Percentiles rank a stretch among this genome's conserved stretches.
These are phyloP conservation scores for Phyllotreta striolata DNA, from an alignment of 2,888 invertebrate species.

Conservation along the genomic window DNA sequence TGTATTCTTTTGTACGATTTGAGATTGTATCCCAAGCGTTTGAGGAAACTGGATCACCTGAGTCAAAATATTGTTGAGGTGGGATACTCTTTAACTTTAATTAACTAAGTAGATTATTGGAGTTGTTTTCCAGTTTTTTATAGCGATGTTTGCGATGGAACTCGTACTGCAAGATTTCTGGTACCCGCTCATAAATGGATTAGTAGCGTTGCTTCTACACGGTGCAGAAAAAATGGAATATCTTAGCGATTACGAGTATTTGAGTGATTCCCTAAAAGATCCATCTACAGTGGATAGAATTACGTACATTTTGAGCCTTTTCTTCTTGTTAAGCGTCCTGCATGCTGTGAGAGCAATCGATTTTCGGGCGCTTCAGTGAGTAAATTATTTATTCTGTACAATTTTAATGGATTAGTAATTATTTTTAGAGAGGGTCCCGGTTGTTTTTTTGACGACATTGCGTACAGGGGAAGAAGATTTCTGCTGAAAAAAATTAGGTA, in stretches of 20 bases:
- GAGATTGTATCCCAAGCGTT: constrained; percentile 50
- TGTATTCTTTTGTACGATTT: constrained; percentile 53
- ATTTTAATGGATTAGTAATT: not conserved
- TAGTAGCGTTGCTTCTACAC: constrained; percentile 39
- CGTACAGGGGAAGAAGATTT: constrained; percentile 33
- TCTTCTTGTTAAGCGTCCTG: constrained; percentile 48
- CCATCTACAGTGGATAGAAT: constrained; percentile 45
- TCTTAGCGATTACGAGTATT: constrained; percentile 36
- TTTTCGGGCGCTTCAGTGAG: constrained; percentile 46
- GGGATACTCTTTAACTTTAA: constrained; percentile 19
- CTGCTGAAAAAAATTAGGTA: constrained; percentile 32
- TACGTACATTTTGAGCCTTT: constrained; percentile 52
- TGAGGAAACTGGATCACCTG: constrained; percentile 49
- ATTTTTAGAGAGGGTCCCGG: constrained; percentile 40
- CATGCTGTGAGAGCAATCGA: constrained; percentile 50
- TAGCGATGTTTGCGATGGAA: constrained; percentile 54
- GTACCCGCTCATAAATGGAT: constrained; percentile 54
- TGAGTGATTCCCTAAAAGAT: constrained; percentile 44
- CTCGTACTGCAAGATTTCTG: constrained; percentile 56
- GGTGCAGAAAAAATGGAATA: constrained; percentile 46
- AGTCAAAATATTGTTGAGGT: constrained; percentile 50
- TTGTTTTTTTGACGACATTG: constrained; percentile 40
- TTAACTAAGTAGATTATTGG: constrained; percentile 14
- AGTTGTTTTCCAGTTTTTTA: constrained; percentile 50
- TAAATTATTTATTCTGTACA: constrained; percentile 3